A percentile compares a stretch with the other conserved stretches of the same genome.
Conservation (phyloP, 2,797 vertebrate species). For the Glyptemys insculpta region DNA sequence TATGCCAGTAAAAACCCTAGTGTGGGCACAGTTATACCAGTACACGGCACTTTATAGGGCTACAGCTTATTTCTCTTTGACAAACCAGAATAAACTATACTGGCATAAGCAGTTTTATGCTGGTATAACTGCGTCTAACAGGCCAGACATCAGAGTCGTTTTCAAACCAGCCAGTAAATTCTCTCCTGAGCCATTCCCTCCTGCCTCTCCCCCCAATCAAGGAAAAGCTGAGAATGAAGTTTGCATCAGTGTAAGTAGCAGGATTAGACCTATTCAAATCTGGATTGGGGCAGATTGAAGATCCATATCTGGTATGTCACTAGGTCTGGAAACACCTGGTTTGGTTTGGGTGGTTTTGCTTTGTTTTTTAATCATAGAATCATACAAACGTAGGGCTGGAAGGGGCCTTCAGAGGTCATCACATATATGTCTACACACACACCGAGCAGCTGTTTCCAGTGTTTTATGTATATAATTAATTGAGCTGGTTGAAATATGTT, state of each 20-base stretch:
- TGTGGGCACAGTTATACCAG: not conserved
- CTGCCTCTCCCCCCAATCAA: not conserved
- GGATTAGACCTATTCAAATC: not conserved
- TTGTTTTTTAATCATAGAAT: not conserved
- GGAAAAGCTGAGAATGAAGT: not conserved
- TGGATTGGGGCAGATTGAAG: not conserved
- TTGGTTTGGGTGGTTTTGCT: not conserved
- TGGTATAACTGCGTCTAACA: not conserved
- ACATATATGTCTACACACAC: not conserved
- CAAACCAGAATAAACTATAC: not conserved
- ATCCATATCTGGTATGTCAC: not conserved
- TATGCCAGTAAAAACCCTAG: rapidly evolving
- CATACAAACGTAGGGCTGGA: not conserved
- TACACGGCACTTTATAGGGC: not conserved
- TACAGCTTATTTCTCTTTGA: not conserved
- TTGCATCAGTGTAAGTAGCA: not conserved
- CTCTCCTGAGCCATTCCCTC: not conserved
- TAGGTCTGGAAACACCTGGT: not conserved
- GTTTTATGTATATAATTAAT: not conserved
- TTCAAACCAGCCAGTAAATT: not conserved
- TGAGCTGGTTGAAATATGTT: not conserved
- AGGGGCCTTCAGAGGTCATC: not conserved
- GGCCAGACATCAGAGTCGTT: not conserved
- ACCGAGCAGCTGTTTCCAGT: not conserved
- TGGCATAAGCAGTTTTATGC: not conserved